Percentiles rank a stretch among this genome's conserved stretches.
These are phyloP conservation scores for Danio albolineatus DNA, from an alignment of 2,797 vertebrate species.

Conservation along the genomic window DNA sequence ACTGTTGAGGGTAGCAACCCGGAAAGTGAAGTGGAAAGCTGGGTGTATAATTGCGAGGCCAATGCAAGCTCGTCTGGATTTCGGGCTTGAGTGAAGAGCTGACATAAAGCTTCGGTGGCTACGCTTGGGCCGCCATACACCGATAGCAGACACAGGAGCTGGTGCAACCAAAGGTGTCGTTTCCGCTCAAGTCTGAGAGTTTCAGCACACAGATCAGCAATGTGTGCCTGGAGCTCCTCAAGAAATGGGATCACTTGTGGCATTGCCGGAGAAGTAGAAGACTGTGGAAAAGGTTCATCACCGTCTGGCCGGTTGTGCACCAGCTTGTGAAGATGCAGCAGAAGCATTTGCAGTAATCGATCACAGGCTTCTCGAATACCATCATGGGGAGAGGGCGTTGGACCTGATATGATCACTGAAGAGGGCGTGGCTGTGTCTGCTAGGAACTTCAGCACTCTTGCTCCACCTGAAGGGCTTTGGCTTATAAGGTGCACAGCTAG, in stretches of 20 bases:
- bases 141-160: conserved; percentile 87
- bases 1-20: conserved; percentile 85
- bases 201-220: conserved; percentile 87
- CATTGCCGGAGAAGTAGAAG: conserved; percentile 51
- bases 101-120: conserved; percentile 88
- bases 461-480: conserved; percentile 89
- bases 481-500: conserved; percentile 90
- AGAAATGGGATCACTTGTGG: conserved; percentile 86
- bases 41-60: conserved; percentile 87
- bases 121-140: conserved; percentile 87
- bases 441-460: conserved; percentile 87
- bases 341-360: conserved; percentile 88
- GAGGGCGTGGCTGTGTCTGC: conserved; percentile 91
- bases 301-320: conserved; percentile 84
- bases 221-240: conserved; percentile 85
- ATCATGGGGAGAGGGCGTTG: conserved; percentile 84
- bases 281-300: conserved; percentile 58
- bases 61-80: conserved; percentile 89
- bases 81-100: conserved; percentile 85
- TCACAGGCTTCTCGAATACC: conserved; percentile 92
- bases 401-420: conserved; percentile 91
- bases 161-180: conserved; percentile 92
- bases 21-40: conserved; percentile 83
- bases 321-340: conserved; percentile 91
- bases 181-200: conserved; percentile 89